These are phyloP conservation scores for Furcula furcula DNA, from an alignment of 2,888 invertebrate species.

Conservation along the genomic window DNA sequence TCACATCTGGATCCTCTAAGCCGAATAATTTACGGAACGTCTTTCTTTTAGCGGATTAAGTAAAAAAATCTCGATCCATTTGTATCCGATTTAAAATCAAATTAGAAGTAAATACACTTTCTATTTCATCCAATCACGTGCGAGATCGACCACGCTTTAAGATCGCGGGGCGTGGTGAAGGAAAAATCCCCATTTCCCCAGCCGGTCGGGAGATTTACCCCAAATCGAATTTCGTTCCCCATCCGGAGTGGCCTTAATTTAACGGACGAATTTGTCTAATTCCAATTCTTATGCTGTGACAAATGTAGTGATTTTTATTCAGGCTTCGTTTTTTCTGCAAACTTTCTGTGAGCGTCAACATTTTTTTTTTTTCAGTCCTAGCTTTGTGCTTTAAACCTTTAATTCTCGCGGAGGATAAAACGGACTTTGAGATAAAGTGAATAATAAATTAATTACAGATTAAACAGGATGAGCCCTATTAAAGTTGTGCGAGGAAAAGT, in stretches of 20 bases:
- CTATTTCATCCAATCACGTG: constrained; percentile 71
- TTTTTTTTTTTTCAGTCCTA: constrained; percentile 21
- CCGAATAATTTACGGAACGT: constrained; percentile 53
- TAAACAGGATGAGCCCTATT: constrained; percentile 26
- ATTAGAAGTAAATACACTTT: constrained; percentile 77
- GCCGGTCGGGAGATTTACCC: constrained; percentile 67
- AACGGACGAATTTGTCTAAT: constrained; percentile 80
- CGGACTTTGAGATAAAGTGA: constrained; percentile 25
- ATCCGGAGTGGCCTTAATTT: constrained; percentile 75
- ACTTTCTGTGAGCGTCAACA: constrained; percentile 31
- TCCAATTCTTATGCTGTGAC: constrained; percentile 78
- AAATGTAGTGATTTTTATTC: constrained; percentile 78
- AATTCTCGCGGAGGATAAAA: constrained; percentile 25
- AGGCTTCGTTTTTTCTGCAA: constrained; percentile 41
- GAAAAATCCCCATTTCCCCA: constrained; percentile 59
- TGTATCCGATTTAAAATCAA: constrained; percentile 78
- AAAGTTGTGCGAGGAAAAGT: constrained; percentile 25
- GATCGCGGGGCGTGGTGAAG: constrained; percentile 51
- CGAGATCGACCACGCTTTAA: constrained; percentile 48
- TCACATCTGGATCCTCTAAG: constrained; percentile 46
- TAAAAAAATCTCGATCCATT: constrained; percentile 62
- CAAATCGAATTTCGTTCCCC: constrained; percentile 72
- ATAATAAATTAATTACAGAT: constrained; percentile 36
- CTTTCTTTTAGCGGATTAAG: constrained; percentile 51
- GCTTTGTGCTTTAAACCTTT: constrained; percentile 26